Base-by-base conservation (phyloP, 2,113 vertebrate genomes). In the Pseudonaja textilis region DNA sequence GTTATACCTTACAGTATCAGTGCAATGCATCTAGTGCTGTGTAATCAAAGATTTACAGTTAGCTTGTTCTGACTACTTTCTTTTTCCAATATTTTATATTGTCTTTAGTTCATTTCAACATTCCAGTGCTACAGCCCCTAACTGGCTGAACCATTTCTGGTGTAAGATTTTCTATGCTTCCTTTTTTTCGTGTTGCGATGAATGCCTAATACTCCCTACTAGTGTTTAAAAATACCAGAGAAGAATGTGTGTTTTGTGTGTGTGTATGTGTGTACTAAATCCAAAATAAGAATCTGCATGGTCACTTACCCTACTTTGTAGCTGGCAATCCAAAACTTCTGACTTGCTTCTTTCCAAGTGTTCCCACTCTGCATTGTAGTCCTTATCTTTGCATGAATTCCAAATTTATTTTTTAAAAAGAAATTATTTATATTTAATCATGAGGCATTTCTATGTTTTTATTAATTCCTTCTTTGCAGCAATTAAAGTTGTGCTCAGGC, bases 91-190 rank as follows among this genome's bases (percentile, higher is more conserved):
- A 95, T 97, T 93, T 95, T 96, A 95, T 93, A 45, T 97, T 98
- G 97, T 98, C 97, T 91, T 97, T 98, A 98, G 98, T 97, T 95
- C 97, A 95, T 96, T 98, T 97, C 98, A 98, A 96, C 97, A 96
- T 97, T 98, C 98, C 98, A 96, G 97, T 98, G 96, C 98, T 98
- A 96, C 98, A 96, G 94, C 98, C 95, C 11, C 97, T 98, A 96
- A 98, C 98, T 98, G 98, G 97, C 98, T 99, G 98, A 98, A 96
- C 96, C 96, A 96, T 98, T 96, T 96, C 98, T 94, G 96, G 97
- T 97, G 97, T 96, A 98, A 99, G 99, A 98, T 99, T 95, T 94
- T 91, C 97, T 98, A 98, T 97, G 95, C 96, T 95, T 45, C 16
- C 42, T 95, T 94, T 97, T 95, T 93, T 90, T 88, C 95, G 91